phyloP scores from a whole-genome alignment of 2,797 vertebrate genomes.

The Cirrhinus mrigala region DNA sequence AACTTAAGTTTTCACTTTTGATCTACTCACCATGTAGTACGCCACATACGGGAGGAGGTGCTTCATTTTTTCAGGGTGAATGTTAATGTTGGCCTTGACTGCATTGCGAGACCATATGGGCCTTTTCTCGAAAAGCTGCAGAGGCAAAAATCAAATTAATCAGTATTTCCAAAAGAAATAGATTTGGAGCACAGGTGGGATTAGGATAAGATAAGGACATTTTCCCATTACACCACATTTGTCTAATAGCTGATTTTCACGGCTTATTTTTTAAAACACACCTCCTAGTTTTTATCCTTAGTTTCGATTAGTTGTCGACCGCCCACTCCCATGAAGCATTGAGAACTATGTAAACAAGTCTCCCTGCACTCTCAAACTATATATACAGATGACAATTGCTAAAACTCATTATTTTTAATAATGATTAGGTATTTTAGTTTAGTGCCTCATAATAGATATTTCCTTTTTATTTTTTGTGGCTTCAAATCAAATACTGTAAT shows the following conservation, averaged over 20 bases:
- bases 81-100: conserved; percentile 89
- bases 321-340: background rate
- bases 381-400: background rate
- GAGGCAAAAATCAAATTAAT: conserved; percentile 19
- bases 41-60: conserved; percentile 88
- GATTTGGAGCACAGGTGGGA: conserved; percentile 19
- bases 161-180: background rate
- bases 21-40: conserved; percentile 93
- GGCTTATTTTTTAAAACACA: background rate
- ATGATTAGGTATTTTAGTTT: no score
- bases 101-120: conserved; percentile 95
- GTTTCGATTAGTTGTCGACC: background rate
- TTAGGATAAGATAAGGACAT: conserved; percentile 36
- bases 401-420: no score
- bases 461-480: no score
- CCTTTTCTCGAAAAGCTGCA: conserved; percentile 88
- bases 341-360: background rate
- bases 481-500: background rate
- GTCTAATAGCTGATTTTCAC: background rate
- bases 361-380: background rate
- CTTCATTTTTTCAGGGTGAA: conserved; percentile 96
- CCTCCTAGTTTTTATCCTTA: background rate
- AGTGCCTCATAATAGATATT: no score
- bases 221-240: background rate
- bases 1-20: background rate